Conservation (phyloP, 2,113 vertebrate genomes). For the Pseudorectes ferrugineus region DNA sequence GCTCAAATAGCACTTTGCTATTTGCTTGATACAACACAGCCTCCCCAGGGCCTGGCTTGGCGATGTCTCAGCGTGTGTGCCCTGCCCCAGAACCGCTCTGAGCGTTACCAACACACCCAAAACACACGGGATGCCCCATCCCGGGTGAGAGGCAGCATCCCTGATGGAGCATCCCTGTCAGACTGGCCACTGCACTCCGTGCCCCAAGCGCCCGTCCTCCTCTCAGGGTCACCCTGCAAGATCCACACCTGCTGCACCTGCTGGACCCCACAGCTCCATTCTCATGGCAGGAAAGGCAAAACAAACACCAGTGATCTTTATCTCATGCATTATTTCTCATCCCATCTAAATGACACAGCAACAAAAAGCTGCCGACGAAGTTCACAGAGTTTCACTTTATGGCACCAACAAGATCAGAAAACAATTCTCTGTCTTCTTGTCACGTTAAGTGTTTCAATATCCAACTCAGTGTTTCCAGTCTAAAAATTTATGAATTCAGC, state of each 20-base stretch:
- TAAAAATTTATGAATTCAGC: conserved; percentile 61
- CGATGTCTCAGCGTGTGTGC: accelerated
- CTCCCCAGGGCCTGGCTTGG: background rate
- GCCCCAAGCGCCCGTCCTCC: accelerated
- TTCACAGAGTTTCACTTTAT: background rate
- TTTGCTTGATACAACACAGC: background rate
- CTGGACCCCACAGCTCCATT: background rate
- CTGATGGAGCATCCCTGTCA: background rate
- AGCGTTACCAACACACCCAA: accelerated
- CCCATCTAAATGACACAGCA: background rate
- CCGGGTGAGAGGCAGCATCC: background rate
- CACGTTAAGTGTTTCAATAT: conserved; percentile 60
- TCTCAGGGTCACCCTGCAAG: background rate
- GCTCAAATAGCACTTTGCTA: background rate
- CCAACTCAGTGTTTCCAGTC: conserved; percentile 50
- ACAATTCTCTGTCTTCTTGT: conserved; percentile 60
- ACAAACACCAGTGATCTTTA: background rate
- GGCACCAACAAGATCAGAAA: conserved; percentile 52
- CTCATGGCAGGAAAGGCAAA: background rate
- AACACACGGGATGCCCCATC: accelerated
- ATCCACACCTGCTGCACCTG: accelerated
- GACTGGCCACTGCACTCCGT: background rate
- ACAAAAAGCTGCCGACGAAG: conserved; percentile 20
- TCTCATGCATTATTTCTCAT: background rate
- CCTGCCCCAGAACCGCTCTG: background rate